A percentile compares a stretch with the other conserved stretches of the same genome.
Evolutionary conservation across 2,113 vertebrate genomes (phyloP).

Genomic region (Tylochromis polylepis): DNA sequence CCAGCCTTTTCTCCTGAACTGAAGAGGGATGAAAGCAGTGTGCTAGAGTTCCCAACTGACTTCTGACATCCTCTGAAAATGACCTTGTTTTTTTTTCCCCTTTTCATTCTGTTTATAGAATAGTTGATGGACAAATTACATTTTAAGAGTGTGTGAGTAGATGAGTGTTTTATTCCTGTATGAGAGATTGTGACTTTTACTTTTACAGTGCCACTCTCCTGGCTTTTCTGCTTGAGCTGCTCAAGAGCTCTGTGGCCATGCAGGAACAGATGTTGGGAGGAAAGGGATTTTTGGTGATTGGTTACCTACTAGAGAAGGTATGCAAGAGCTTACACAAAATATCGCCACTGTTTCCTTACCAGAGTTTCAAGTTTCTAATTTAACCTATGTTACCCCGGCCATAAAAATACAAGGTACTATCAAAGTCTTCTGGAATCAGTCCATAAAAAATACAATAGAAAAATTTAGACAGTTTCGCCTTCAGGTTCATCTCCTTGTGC

Average conservation of each 20-base stretch:
- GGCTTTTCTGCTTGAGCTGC: constrained; percentile 90
- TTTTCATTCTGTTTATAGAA: neutral
- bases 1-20: neutral
- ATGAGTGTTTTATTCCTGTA: neutral
- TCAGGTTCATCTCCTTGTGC: neutral
- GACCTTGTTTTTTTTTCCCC: constrained; percentile 9
- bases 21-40: constrained; percentile 27
- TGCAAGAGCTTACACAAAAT: neutral
- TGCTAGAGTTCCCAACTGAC: constrained; percentile 27
- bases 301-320: constrained; percentile 96
- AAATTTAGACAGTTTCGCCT: neutral
- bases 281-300: constrained; percentile 96
- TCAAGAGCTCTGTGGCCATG: constrained; percentile 98
- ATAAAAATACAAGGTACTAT: neutral
- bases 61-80: constrained; percentile 48
- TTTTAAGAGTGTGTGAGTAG: neutral
- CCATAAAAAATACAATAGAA: neutral
- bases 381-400: neutral
- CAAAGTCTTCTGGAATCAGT: neutral
- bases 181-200: constrained; percentile 30
- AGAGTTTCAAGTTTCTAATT: neutral
- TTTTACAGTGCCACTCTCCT: constrained; percentile 85
- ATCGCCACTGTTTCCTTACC: neutral
- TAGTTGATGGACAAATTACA: neutral
- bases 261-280: constrained; percentile 97